These are phyloP conservation scores for Eilema sororculum DNA, from an alignment of 2,888 invertebrate genomes.

Conservation along the genomic window DNA sequence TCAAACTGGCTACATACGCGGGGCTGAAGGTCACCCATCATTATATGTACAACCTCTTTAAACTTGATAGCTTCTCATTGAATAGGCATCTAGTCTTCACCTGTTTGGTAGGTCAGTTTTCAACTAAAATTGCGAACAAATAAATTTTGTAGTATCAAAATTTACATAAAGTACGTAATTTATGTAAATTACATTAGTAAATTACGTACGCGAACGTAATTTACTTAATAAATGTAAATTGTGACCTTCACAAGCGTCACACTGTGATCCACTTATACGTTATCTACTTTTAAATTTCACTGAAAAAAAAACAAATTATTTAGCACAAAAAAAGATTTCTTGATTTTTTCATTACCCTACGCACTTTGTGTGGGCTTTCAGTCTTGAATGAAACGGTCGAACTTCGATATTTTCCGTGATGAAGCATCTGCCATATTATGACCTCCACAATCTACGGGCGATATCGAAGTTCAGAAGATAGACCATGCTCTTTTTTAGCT, in stretches of 20 bases:
- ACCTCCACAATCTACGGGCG: background rate
- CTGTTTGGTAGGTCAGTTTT: slow-evolving; percentile 3
- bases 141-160: background rate
- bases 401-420: background rate
- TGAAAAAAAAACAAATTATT: too few relatives aligned
- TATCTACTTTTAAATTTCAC: background rate
- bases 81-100: too few relatives aligned
- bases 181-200: background rate
- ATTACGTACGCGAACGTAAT: background rate
- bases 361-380: too few relatives aligned
- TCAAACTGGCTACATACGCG: background rate
- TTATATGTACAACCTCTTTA: slow-evolving; percentile 11
- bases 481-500: background rate
- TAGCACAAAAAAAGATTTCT: too few relatives aligned
- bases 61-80: slow-evolving; percentile 7
- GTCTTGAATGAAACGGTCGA: background rate
- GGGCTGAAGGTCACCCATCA: slow-evolving; percentile 1
- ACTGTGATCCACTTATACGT: background rate
- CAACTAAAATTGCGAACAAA: background rate
- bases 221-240: slow-evolving; percentile 7
- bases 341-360: too few relatives aligned
- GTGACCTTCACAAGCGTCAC: background rate
- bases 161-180: background rate
- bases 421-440: background rate
- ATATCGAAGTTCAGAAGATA: background rate